phyloP scores from a whole-genome alignment of 2,797 vertebrate species.

The Xiphophorus birchmanni region DNA sequence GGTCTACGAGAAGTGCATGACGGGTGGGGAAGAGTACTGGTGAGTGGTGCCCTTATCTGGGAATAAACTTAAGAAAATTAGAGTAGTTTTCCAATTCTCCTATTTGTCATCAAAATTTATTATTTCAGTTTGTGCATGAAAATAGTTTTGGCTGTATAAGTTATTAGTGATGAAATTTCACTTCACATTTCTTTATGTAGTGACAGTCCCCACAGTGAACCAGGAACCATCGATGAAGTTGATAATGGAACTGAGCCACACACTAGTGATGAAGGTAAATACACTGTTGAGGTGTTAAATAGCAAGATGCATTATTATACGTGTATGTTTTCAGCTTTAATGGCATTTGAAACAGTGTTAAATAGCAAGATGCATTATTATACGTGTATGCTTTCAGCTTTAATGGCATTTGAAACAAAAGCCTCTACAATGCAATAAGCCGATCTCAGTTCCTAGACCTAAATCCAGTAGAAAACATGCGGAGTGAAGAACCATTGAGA shows the following conservation, averaged over 20 bases:
- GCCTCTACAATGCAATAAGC: background rate
- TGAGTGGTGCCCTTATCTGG: slow-evolving; percentile 69
- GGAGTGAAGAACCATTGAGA: background rate
- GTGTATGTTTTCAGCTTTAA: background rate
- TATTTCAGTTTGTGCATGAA: background rate
- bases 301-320: background rate
- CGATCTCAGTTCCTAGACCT: background rate
- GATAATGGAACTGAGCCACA: slow-evolving; percentile 96
- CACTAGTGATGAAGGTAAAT: slow-evolving; percentile 96
- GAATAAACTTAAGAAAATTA: background rate
- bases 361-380: background rate
- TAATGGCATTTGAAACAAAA: background rate
- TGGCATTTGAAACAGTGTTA: background rate
- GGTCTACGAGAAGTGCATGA: slow-evolving; percentile 98
- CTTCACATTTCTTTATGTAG: slow-evolving; percentile 67
- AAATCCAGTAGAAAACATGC: background rate
- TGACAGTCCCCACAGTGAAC: slow-evolving; percentile 98
- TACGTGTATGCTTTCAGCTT: background rate
- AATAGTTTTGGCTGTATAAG: background rate
- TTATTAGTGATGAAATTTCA: background rate
- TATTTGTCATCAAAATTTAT: background rate
- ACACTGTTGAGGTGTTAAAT: background rate
- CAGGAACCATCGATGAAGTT: slow-evolving; percentile 93
- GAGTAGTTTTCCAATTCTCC: background rate
- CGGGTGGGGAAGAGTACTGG: slow-evolving; percentile 98